phyloP scores from a whole-genome alignment of 2,113 vertebrate species.

The Cygnus atratus region DNA sequence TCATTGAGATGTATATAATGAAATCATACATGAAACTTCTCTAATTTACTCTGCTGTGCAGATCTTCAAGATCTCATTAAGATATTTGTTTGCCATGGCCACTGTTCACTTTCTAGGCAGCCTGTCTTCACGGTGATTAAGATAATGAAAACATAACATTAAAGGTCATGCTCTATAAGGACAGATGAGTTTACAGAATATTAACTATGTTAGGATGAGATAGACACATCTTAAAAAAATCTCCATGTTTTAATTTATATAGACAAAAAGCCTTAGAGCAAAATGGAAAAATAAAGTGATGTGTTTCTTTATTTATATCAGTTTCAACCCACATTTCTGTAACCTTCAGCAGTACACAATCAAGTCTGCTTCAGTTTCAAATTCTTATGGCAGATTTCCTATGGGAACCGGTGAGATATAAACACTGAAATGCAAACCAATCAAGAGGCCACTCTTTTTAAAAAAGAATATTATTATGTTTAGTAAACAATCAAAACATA shows the following conservation, averaged over 20 bases:
- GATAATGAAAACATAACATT: background rate
- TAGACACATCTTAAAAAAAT: background rate
- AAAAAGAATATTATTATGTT: background rate
- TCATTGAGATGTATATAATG: background rate
- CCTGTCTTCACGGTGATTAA: background rate
- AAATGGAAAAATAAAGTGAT: background rate
- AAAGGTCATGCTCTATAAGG: background rate
- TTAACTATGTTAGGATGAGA: background rate
- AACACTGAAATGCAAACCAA: background rate
- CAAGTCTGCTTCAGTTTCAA: background rate
- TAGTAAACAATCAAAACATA: background rate
- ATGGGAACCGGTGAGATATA: background rate
- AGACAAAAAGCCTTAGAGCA: background rate
- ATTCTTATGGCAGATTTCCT: background rate
- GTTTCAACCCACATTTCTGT: background rate
- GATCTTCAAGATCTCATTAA: background rate
- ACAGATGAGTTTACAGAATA: background rate
- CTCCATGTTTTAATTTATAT: background rate
- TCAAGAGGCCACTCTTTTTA: accelerated
- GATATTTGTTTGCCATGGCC: background rate
- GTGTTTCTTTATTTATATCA: background rate
- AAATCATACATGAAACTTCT: background rate
- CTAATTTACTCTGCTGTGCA: background rate
- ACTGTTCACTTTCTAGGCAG: background rate
- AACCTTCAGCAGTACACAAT: background rate